Evolutionary conservation across 2,888 invertebrate species (phyloP).

Genomic region (Sinohyriopsis cumingii): DNA sequence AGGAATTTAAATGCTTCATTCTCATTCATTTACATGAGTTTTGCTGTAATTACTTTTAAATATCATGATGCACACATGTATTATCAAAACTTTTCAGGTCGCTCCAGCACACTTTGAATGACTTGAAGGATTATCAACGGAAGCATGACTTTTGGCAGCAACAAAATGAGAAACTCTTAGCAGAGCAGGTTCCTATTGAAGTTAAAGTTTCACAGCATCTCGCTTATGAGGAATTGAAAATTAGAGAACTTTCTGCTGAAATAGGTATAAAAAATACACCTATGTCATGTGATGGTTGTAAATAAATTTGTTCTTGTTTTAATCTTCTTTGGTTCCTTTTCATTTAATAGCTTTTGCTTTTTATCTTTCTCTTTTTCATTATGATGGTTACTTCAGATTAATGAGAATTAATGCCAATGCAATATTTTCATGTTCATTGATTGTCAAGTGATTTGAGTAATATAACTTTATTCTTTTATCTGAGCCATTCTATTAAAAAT

Average conservation of each 20-base stretch:
- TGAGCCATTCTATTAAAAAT: background rate
- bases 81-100: slow-evolving; percentile 71
- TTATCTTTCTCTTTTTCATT: no score
- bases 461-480: background rate
- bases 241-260: slow-evolving; percentile 65
- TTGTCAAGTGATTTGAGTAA: background rate
- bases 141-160: slow-evolving; percentile 78
- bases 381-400: no score
- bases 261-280: slow-evolving; percentile 52
- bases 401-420: background rate
- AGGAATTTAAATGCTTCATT: no score
- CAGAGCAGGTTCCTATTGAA: slow-evolving; percentile 66
- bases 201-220: slow-evolving; percentile 68
- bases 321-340: background rate
- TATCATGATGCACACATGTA: no score
- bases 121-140: slow-evolving; percentile 78
- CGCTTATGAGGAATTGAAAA: slow-evolving; percentile 71
- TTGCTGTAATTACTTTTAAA: no score
- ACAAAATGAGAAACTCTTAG: slow-evolving; percentile 76
- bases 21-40: no score
- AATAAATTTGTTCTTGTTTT: background rate
- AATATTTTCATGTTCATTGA: background rate
- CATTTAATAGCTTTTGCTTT: background rate
- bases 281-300: background rate
- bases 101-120: slow-evolving; percentile 78